These are phyloP conservation scores for Trochalopteron elliotii DNA, from an alignment of 2,113 vertebrate species.

Conservation along the genomic window DNA sequence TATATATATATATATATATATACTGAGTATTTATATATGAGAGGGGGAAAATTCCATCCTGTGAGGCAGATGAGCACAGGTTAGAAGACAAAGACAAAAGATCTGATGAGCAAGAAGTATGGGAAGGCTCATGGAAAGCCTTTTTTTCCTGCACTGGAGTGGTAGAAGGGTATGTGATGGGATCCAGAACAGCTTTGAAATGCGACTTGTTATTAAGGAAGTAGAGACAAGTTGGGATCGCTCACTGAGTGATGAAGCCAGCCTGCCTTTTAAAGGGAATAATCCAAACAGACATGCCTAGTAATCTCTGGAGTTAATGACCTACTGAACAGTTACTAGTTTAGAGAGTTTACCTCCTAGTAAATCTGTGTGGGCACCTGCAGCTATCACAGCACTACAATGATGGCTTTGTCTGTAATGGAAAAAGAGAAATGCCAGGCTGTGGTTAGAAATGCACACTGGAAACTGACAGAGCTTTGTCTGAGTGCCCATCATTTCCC, in stretches of 20 bases:
- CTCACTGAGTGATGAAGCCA: background rate
- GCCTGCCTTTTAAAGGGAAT: background rate
- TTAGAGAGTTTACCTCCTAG: background rate
- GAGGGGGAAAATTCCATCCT: background rate
- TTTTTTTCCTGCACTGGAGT: background rate
- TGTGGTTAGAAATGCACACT: background rate
- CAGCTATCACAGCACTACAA: background rate
- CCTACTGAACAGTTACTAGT: background rate
- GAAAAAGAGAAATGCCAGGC: background rate
- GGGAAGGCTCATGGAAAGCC: background rate
- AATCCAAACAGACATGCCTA: background rate
- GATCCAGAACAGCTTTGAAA: background rate
- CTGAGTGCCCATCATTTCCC: rapidly evolving
- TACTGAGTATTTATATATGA: background rate
- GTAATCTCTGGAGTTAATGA: background rate
- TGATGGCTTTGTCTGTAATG: background rate
- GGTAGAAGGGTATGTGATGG: background rate
- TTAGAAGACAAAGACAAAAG: background rate
- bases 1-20: background rate
- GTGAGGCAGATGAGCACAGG: background rate
- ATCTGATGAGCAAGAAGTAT: background rate
- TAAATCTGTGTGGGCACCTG: background rate
- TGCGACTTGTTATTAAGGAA: background rate
- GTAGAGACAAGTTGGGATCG: background rate
- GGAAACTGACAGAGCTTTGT: background rate